Conservation (phyloP, 2,888 invertebrate genomes). For the Lordiphosa andalusiaca region DNA sequence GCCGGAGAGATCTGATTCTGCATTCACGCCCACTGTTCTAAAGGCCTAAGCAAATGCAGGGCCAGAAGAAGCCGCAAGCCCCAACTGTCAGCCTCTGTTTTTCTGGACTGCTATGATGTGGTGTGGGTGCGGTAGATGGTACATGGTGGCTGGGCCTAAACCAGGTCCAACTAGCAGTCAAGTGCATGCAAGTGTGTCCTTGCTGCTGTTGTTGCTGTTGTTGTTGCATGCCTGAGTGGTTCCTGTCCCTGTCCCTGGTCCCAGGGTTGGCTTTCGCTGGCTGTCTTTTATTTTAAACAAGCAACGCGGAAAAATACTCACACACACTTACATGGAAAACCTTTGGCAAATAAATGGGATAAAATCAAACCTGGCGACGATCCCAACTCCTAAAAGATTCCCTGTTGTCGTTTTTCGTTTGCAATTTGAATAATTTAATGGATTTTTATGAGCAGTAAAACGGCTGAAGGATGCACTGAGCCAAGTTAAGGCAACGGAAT, state of each 20-base stretch:
- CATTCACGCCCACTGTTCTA: background rate
- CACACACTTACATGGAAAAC: slow-evolving; percentile 1
- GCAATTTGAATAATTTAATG: slow-evolving; percentile 76
- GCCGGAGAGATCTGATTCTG: too few species aligned
- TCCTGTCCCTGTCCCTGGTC: slow-evolving; percentile 11
- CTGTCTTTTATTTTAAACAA: slow-evolving; percentile 64
- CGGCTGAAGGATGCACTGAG: slow-evolving; percentile 59
- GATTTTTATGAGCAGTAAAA: slow-evolving; percentile 77
- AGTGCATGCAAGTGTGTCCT: slow-evolving; percentile 21
- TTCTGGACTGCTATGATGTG: slow-evolving; percentile 9
- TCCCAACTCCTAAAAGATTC: background rate
- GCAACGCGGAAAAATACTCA: slow-evolving; percentile 56
- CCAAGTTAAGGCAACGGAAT: slow-evolving; percentile 4
- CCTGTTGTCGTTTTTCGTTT: slow-evolving; percentile 45
- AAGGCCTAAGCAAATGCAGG: slow-evolving; percentile 4
- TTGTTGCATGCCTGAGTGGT: slow-evolving; percentile 29
- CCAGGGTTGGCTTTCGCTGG: slow-evolving; percentile 31
- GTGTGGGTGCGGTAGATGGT: slow-evolving; percentile 6
- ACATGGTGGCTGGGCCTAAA: background rate
- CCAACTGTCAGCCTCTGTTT: slow-evolving; percentile 2
- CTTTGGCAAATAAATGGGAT: slow-evolving; percentile 10
- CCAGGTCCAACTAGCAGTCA: slow-evolving; percentile 22
- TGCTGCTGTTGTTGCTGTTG: slow-evolving; percentile 10
- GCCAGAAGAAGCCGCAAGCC: slow-evolving; percentile 11
- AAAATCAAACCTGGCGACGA: slow-evolving; percentile 17